Conservation (phyloP, 30 jellyfish, hydroid and myxozoan genomes). For the Aurelia aurita region DNA sequence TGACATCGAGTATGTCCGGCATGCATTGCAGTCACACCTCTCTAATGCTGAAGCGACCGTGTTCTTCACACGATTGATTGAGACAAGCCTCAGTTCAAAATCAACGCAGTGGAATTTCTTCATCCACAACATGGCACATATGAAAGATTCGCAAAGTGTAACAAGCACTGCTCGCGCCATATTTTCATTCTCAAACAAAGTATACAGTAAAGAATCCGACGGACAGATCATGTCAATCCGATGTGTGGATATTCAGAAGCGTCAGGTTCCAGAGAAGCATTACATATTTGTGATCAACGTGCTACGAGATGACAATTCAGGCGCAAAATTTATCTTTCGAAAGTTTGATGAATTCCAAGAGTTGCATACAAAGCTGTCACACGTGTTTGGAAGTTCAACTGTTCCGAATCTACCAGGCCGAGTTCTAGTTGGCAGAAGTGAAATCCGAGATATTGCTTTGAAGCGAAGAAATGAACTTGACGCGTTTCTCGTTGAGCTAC, state of each 20-base stretch:
- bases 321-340: conserved; percentile 83
- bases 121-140: conserved; percentile 97
- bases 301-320: conserved; percentile 51
- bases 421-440: conserved; percentile 93
- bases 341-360: conserved; percentile 96
- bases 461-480: conserved; percentile 90
- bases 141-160: conserved; percentile 76
- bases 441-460: conserved; percentile 87
- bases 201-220: conserved; percentile 81
- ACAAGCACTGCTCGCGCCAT: conserved; percentile 73
- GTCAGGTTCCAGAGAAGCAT: conserved; percentile 93
- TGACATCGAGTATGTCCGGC: conserved; percentile 79
- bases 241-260: conserved; percentile 94
- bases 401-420: conserved; percentile 85
- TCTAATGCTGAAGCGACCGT: conserved; percentile 88
- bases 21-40: conserved; percentile 83
- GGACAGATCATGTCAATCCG: conserved; percentile 91
- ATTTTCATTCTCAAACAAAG: conserved; percentile 88
- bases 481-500: conserved; percentile 58
- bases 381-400: conserved; percentile 64
- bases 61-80: conserved; percentile 91
- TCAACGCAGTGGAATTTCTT: conserved; percentile 95
- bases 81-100: conserved; percentile 86
- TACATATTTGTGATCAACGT: conserved; percentile 88
- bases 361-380: conserved; percentile 75